phyloP scores from a whole-genome alignment of 2,888 invertebrate genomes.

The Ophraella communa region DNA sequence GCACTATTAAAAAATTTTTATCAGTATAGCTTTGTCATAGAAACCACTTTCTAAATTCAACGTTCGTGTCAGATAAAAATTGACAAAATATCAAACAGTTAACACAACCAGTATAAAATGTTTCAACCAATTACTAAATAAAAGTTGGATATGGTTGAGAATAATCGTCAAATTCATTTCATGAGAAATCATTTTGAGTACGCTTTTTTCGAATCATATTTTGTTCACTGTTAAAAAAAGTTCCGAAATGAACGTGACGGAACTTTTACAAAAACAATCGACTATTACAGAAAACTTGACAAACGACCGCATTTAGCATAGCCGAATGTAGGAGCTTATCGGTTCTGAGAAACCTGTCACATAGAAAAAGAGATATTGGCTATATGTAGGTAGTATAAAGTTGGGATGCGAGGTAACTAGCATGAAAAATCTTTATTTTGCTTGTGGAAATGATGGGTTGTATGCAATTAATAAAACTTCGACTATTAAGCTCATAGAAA shows the following conservation, averaged over 20 bases:
- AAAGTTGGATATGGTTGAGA: too few species aligned
- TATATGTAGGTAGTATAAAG: background rate
- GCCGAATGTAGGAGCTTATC: background rate
- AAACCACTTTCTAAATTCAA: too few species aligned
- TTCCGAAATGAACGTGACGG: background rate
- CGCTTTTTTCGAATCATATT: background rate
- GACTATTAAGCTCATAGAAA: too few species aligned
- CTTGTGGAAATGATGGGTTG: background rate
- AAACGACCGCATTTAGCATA: background rate
- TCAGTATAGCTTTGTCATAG: too few species aligned
- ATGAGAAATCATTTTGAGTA: too few species aligned
- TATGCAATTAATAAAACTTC: too few species aligned
- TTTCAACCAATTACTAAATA: background rate
- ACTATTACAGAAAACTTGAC: conserved; percentile 1
- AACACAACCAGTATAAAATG: background rate
- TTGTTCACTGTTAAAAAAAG: background rate
- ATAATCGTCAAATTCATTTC: background rate
- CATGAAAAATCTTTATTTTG: background rate
- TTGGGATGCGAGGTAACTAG: background rate
- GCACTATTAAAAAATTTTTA: too few species aligned
- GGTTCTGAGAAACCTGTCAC: conserved; percentile 4
- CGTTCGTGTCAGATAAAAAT: too few species aligned
- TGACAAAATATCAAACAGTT: background rate
- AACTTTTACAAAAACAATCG: background rate
- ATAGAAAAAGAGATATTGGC: background rate